Evolutionary conservation across 2,888 invertebrate species (phyloP).

Genomic region (Temnothorax ravouxi): DNA sequence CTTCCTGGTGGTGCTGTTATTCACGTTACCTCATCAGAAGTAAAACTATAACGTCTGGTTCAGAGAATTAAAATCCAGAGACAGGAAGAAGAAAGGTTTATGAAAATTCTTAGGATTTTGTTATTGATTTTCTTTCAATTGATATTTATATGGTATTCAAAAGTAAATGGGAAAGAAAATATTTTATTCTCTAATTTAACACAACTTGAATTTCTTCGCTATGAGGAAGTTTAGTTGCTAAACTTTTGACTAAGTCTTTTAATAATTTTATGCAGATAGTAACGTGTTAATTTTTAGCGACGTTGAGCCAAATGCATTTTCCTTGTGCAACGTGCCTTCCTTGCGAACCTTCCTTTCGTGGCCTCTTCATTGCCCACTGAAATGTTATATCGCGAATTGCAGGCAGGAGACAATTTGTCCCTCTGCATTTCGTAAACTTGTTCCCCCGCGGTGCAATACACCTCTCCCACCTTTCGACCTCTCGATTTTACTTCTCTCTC

Average conservation of each 20-base stretch:
- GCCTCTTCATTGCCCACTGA: conserved; percentile 47
- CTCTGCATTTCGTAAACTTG: conserved; percentile 73
- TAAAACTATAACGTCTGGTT: neutral
- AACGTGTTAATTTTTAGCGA: conserved; percentile 21
- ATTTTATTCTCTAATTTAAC: neutral
- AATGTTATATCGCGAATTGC: conserved; percentile 57
- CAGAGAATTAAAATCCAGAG: neutral
- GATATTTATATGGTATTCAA: neutral
- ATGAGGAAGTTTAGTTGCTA: neutral
- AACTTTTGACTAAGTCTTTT: neutral
- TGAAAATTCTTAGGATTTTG: neutral
- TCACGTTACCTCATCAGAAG: neutral
- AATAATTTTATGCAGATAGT: neutral
- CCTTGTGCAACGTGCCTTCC: neutral
- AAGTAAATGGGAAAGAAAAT: neutral
- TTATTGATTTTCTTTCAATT: neutral
- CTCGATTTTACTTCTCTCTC: conserved; percentile 14
- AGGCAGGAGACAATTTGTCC: conserved; percentile 73
- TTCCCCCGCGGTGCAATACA: conserved; percentile 50
- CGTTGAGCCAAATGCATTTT: neutral
- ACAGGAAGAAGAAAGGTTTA: neutral
- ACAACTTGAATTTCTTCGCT: neutral
- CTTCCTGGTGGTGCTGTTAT: neutral
- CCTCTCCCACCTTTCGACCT: conserved; percentile 39
- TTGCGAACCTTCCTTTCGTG: conserved; percentile 13